Conservation (phyloP, 2,797 vertebrate species). For the Mustela erminea region DNA sequence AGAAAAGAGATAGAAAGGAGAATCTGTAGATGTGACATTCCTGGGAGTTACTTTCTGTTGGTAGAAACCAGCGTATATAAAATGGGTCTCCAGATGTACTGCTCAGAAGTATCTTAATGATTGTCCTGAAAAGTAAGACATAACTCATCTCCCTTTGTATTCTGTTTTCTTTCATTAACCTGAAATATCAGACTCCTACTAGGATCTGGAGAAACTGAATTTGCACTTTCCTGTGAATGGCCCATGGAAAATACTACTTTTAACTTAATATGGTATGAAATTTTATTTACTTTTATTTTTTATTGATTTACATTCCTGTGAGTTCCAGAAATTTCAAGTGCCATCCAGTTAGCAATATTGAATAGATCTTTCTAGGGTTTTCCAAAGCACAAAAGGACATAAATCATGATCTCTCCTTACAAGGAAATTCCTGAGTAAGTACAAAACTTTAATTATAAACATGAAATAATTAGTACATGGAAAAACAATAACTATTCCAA, state of each 20-base stretch:
- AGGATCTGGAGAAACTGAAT: background rate
- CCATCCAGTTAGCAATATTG: background rate
- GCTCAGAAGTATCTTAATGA: background rate
- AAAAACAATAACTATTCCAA: conserved; percentile 8
- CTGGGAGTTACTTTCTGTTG: background rate
- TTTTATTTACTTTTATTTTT: background rate
- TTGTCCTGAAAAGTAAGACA: background rate
- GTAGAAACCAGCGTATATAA: background rate
- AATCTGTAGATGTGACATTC: background rate
- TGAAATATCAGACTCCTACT: background rate
- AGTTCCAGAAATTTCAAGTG: background rate
- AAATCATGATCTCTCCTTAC: background rate
- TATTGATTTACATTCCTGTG: background rate
- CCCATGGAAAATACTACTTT: background rate
- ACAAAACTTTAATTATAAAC: conserved; percentile 27
- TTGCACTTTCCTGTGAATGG: background rate
- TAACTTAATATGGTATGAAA: background rate
- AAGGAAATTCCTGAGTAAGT: background rate
- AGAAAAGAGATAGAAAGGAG: background rate
- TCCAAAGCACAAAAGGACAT: background rate
- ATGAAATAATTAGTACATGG: background rate
- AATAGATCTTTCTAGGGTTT: background rate
- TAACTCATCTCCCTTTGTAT: background rate
- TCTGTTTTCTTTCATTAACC: background rate
- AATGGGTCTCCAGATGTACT: background rate